phyloP scores from a whole-genome alignment of 2,113 vertebrate genomes.

The Sarotherodon lohbergeri region DNA sequence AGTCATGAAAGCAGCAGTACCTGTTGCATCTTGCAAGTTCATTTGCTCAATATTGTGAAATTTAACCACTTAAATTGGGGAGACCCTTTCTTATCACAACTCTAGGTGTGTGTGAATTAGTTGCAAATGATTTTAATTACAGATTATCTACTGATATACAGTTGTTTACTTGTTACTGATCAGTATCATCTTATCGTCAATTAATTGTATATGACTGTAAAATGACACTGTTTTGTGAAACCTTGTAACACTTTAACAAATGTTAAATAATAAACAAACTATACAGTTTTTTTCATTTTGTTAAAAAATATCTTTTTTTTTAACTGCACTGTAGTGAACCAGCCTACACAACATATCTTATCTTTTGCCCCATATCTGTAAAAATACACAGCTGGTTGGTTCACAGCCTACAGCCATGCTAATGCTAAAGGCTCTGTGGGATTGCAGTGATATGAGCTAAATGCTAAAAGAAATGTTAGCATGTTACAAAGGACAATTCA shows the following conservation, averaged over 20 bases:
- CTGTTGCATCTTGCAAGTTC: conserved; percentile 81
- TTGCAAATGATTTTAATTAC: not conserved
- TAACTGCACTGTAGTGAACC: not conserved
- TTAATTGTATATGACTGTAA: not conserved
- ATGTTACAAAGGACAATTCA: not conserved
- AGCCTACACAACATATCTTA: not conserved
- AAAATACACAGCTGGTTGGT: not conserved
- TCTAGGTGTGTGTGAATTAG: not conserved
- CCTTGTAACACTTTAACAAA: not conserved
- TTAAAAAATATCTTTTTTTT: not conserved
- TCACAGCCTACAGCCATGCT: not conserved
- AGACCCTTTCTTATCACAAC: conserved; percentile 26
- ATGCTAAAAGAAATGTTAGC: not conserved
- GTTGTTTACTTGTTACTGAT: not conserved
- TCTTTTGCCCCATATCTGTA: not conserved
- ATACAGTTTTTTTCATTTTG: not conserved
- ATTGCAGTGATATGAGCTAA: not conserved
- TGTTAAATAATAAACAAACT: not conserved
- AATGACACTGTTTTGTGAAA: not conserved
- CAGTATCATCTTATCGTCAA: not conserved
- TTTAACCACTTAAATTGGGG: conserved; percentile 60
- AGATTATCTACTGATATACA: not conserved
- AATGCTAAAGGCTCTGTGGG: not conserved
- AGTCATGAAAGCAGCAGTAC: conserved; percentile 71
- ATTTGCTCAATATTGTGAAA: conserved; percentile 74